Percentiles rank a stretch among this genome's conserved stretches.
These are phyloP conservation scores for Tretioscincus oriximinensis DNA, from an alignment of 2,113 vertebrate species.

Conservation along the genomic window DNA sequence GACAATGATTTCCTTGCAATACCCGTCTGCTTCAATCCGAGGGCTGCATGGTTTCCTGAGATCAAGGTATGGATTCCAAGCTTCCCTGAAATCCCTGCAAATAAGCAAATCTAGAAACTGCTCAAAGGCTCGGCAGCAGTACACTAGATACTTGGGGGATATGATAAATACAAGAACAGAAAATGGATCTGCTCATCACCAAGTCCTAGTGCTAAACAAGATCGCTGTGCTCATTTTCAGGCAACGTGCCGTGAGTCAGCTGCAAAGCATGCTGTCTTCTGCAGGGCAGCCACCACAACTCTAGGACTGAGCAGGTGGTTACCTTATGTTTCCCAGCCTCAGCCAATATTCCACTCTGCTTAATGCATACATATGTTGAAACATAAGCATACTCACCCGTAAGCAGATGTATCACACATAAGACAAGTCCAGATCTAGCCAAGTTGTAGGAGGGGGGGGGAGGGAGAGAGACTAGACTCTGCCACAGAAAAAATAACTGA, in stretches of 20 bases:
- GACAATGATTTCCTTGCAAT: too few species aligned
- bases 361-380: constrained; percentile 50
- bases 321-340: constrained; percentile 41
- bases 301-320: constrained; percentile 52
- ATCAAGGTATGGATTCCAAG: neutral
- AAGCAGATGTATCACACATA: constrained; percentile 51
- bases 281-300: accelerated
- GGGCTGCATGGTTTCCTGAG: neutral
- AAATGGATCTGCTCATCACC: too few species aligned
- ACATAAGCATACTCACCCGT: neutral
- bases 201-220: too few species aligned
- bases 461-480: neutral
- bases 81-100: neutral
- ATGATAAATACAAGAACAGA: neutral
- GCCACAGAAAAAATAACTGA: neutral
- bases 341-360: constrained; percentile 32
- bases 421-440: constrained; percentile 18
- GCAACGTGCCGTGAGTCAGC: neutral
- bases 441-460: neutral
- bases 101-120: neutral
- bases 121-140: too few species aligned
- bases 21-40: neutral
- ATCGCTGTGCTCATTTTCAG: neutral
- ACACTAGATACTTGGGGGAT: neutral
- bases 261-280: neutral